Conservation (phyloP, 2,888 invertebrate species). For the Agrochola litura region DNA sequence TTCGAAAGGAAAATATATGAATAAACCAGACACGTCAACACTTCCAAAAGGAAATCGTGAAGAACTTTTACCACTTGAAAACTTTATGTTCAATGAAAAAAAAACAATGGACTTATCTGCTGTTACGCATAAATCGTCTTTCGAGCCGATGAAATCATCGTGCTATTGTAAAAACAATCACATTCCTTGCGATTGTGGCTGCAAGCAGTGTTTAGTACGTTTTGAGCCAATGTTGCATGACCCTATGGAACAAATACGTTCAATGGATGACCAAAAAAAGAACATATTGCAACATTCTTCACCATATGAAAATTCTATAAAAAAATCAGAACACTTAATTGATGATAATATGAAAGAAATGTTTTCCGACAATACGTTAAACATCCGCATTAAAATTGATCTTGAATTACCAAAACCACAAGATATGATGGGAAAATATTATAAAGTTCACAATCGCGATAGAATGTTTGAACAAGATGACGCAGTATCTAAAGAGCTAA, state of each 20-base stretch:
- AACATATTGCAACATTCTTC: conserved; percentile 30
- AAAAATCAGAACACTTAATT: conserved; percentile 53
- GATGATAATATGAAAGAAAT: conserved; percentile 62
- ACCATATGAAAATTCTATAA: conserved; percentile 50
- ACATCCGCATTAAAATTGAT: conserved; percentile 83
- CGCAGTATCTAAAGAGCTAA: conserved; percentile 72
- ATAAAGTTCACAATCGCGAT: conserved; percentile 64
- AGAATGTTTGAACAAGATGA: conserved; percentile 68
- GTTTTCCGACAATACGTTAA: conserved; percentile 75
- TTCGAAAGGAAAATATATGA: conserved; percentile 69
- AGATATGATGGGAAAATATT: conserved; percentile 67
- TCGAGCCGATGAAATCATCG: conserved; percentile 70
- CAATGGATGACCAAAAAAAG: conserved; percentile 61
- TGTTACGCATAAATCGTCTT: conserved; percentile 60
- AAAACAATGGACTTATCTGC: conserved; percentile 65
- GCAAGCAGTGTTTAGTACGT: conserved; percentile 79
- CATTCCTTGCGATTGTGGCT: conserved; percentile 80
- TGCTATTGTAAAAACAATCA: conserved; percentile 80
- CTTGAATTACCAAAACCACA: conserved; percentile 81
- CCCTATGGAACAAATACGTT: conserved; percentile 53
- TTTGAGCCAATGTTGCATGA: conserved; percentile 63
- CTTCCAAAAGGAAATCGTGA: conserved; percentile 62
- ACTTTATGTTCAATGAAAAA: conserved; percentile 67
- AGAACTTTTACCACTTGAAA: conserved; percentile 62
- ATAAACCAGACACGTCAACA: conserved; percentile 61